Evolutionary conservation across 2,113 vertebrate genomes (phyloP).

Genomic region (Recurvirostra avosetta): DNA sequence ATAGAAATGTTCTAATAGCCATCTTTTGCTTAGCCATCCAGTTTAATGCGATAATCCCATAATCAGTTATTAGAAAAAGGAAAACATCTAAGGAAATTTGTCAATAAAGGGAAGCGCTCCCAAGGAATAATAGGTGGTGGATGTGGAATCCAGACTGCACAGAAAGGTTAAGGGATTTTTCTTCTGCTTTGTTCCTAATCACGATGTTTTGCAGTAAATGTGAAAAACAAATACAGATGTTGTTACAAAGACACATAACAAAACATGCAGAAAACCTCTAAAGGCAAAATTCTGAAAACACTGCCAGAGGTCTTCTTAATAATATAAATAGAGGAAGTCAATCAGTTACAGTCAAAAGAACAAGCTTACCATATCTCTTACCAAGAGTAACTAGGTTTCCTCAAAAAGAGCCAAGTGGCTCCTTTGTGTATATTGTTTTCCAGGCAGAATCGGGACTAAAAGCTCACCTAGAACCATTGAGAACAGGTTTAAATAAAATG

Average conservation of each 20-base stretch:
- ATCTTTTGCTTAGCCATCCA: not conserved
- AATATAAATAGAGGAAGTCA: not conserved
- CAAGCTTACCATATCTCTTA: not conserved
- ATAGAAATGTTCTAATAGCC: not conserved
- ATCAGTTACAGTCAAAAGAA: not conserved
- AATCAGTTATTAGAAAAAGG: not conserved
- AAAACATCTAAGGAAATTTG: not conserved
- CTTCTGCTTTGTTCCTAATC: not conserved
- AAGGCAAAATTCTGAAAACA: not conserved
- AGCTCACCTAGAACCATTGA: not conserved
- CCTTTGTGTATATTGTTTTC: not conserved
- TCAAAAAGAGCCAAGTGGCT: not conserved
- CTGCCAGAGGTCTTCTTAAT: not conserved
- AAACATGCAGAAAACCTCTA: not conserved
- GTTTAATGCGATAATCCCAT: not conserved
- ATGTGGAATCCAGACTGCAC: not conserved
- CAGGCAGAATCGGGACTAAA: not conserved
- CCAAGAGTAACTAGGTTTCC: not conserved
- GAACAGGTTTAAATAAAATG: not conserved
- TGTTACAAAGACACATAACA: not conserved
- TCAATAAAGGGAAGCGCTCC: not conserved
- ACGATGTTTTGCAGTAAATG: not conserved
- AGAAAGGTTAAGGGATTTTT: not conserved
- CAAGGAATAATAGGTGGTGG: not conserved
- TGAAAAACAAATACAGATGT: not conserved